Base-by-base conservation (phyloP, 2,888 invertebrate species). In the Resseliella maxima region DNA sequence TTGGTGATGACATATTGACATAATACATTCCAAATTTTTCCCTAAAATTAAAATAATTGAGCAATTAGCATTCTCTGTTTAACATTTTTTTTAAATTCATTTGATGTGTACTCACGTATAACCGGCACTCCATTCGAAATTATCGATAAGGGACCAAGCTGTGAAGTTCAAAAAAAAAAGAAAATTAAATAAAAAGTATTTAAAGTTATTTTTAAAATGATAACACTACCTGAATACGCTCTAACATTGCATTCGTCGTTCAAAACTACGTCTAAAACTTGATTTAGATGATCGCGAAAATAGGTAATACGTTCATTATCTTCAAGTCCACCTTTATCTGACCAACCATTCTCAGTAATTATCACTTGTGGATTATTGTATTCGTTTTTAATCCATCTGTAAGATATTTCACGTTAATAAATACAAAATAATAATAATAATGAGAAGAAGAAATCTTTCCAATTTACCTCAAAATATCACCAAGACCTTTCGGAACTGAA, bases 21-120 rank as follows among this genome's bases (percentile, higher is more conserved):
- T 92, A 91, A 88, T 93, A 94, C 0, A 95, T 88, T 3, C 95
- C 95, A 89, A 94, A 95, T 88, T 92, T 92, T 86, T 92, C 91
- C 24, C 94, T 94, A 90, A 81, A 92, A 92, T 18, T 1, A 3
- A 31, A 31, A 35, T 1, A 83, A 36, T 18, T 81, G 5, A 81
- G 35, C 35, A 81, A 6, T 12, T 36, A 10, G 18, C 6, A 6
- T 81, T 21, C 1, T 36, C 1, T 3, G 21, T 36, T 36, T 81
- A 8, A 18, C 36, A 81, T 18, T 50, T 2, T 50, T 50, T 10
- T 21, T 2, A 59, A n/a, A 8, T 59, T 59, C 24, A 21, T 83
- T 2, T n/a, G 8, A 38, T n/a, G 6, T 81, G 6, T 46, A 88
- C 89, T 89, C 88, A 89, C 90, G 89, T 90, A 86, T 89, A 90